phyloP scores from a whole-genome alignment of 1,140 invertebrate genomes.

The Rhagoletis zephyria region DNA sequence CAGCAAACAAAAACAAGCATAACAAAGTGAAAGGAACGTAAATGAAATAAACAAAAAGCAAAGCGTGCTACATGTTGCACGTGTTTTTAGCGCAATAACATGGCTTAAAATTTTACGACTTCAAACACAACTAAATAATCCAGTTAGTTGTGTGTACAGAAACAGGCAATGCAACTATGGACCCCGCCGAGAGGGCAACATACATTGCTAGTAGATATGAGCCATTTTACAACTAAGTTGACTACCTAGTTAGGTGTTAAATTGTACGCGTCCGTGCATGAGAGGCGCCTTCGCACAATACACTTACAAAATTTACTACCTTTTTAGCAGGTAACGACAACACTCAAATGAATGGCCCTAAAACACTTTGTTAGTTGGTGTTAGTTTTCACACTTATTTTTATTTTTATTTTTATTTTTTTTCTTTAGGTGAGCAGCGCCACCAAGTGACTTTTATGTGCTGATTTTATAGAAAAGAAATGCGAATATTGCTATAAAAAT shows the following conservation, averaged over 20 bases:
- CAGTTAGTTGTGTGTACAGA: not conserved
- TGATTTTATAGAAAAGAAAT: constrained; percentile 42
- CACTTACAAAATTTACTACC: constrained; percentile 1
- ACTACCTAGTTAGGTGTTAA: constrained; percentile 1
- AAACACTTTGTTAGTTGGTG: constrained; percentile 4
- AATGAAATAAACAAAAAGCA: too few relatives aligned
- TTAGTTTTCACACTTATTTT: not conserved
- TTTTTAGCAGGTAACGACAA: constrained; percentile 3
- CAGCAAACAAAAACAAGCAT: too few relatives aligned
- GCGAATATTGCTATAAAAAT: not conserved
- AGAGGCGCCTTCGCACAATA: not conserved
- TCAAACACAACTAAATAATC: constrained; percentile 28
- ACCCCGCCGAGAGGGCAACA: too few relatives aligned
- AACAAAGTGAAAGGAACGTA: too few relatives aligned
- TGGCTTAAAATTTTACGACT: constrained; percentile 70
- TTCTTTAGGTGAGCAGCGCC: too few relatives aligned
- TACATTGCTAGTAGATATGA: not conserved
- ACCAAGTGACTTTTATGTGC: constrained; percentile 30
- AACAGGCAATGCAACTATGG: not conserved
- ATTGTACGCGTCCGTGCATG: too few relatives aligned
- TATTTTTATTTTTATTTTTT: too few relatives aligned
- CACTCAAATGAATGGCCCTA: constrained; percentile 26
- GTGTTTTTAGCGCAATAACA: constrained; percentile 71
- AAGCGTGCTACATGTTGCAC: constrained; percentile 65
- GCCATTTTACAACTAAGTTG: not conserved